phyloP scores from a whole-genome alignment of 2,888 invertebrate species.

The Drosophila paranaensis region DNA sequence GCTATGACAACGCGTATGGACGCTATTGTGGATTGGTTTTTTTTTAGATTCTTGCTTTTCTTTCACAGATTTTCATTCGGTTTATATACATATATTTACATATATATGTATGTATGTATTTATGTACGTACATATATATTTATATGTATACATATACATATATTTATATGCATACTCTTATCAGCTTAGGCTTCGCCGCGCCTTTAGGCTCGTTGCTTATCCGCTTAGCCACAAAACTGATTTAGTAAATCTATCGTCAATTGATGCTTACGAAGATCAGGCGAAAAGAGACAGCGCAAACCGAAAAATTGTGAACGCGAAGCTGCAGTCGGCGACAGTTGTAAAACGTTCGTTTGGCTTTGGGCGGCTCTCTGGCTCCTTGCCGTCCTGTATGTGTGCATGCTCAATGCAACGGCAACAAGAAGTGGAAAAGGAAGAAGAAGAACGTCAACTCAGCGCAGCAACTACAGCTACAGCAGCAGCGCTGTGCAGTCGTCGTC shows the following conservation, averaged over 20 bases:
- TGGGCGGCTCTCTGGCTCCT: constrained; percentile 24
- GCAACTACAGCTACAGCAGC: neutral
- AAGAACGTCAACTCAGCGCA: constrained; percentile 6
- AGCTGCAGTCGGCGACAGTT: constrained; percentile 42
- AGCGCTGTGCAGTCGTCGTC: constrained; percentile 17
- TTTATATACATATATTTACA: neutral
- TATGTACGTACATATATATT: neutral
- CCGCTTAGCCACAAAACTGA: constrained; percentile 23
- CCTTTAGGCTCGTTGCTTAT: constrained; percentile 4
- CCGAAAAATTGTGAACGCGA: constrained; percentile 28
- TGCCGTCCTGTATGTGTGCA: constrained; percentile 23
- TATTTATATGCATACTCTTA: neutral
- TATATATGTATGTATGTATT: too few species aligned
- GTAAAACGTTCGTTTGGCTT: constrained; percentile 45
- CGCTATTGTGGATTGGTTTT: constrained; percentile 14
- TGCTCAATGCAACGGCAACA: constrained; percentile 17
- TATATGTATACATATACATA: neutral
- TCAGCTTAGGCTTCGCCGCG: constrained; percentile 7
- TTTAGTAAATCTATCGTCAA: constrained; percentile 14
- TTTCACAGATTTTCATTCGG: constrained; percentile 6
- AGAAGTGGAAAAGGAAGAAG: neutral
- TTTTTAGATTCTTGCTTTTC: neutral
- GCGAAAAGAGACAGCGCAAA: constrained; percentile 35
- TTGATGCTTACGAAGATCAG: constrained; percentile 39
- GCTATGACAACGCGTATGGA: constrained; percentile 20